Evolutionary conservation across 2,797 vertebrate genomes (phyloP).

Genomic region (Molossus molossus): DNA sequence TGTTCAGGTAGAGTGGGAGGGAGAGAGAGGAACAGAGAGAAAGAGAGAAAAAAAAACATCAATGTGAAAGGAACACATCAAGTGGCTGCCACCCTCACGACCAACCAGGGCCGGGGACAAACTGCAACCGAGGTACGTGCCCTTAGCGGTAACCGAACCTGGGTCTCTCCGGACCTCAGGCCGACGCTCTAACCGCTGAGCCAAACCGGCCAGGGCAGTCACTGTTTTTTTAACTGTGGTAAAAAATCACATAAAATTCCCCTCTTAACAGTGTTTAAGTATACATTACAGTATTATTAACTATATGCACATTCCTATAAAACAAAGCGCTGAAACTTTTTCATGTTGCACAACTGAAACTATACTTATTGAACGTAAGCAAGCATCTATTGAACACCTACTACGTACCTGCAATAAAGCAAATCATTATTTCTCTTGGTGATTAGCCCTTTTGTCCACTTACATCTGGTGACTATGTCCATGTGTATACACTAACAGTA

Average conservation of each 20-base stretch:
- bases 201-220: too few species aligned
- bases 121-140: too few species aligned
- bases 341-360: background rate
- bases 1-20: too few species aligned
- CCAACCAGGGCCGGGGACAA: too few species aligned
- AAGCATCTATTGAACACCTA: slow-evolving; percentile 13
- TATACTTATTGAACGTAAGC: background rate
- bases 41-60: too few species aligned
- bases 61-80: too few species aligned
- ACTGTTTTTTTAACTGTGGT: background rate
- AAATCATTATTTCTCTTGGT: background rate
- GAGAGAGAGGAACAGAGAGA: too few species aligned
- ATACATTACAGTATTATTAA: background rate
- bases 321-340: background rate
- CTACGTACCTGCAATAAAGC: background rate
- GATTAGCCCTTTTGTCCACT: background rate
- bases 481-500: background rate
- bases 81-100: too few species aligned
- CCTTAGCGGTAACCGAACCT: too few species aligned
- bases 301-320: background rate
- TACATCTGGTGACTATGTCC: background rate
- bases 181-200: too few species aligned
- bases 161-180: too few species aligned
- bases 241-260: background rate
- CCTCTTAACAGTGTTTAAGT: background rate